phyloP scores from a whole-genome alignment of 2,888 invertebrate genomes.

The Caradrina kadenii region DNA sequence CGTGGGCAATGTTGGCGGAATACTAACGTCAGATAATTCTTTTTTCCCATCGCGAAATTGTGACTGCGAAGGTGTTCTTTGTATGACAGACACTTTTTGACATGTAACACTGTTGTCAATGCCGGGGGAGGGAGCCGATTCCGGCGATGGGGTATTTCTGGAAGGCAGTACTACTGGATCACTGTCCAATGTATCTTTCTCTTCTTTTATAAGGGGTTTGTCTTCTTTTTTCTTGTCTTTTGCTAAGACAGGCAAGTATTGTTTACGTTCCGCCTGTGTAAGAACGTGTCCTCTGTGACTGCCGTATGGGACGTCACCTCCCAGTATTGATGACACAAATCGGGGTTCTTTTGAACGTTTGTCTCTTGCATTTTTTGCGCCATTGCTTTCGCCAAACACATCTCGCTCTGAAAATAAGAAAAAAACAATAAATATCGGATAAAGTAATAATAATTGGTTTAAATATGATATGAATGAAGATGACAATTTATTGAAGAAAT shows the following conservation, averaged over 20 bases:
- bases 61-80: slow-evolving; percentile 93
- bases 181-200: slow-evolving; percentile 92
- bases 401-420: slow-evolving; percentile 87
- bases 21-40: slow-evolving; percentile 85
- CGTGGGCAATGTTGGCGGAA: slow-evolving; percentile 87
- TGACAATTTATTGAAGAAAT: slow-evolving; percentile 28
- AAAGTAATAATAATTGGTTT: background rate
- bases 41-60: slow-evolving; percentile 87
- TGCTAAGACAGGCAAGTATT: slow-evolving; percentile 92
- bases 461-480: slow-evolving; percentile 5
- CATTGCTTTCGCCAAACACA: slow-evolving; percentile 86
- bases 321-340: slow-evolving; percentile 95
- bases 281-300: slow-evolving; percentile 93
- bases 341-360: slow-evolving; percentile 87
- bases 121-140: slow-evolving; percentile 91
- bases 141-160: slow-evolving; percentile 88
- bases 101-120: slow-evolving; percentile 93
- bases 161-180: slow-evolving; percentile 91
- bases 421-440: slow-evolving; percentile 23
- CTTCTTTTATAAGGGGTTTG: slow-evolving; percentile 90
- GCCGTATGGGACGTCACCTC: slow-evolving; percentile 95
- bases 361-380: slow-evolving; percentile 75
- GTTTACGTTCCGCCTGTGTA: slow-evolving; percentile 95
- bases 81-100: slow-evolving; percentile 94
- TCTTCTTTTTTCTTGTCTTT: slow-evolving; percentile 91